Evolutionary conservation across 2,797 vertebrate species (phyloP), one percentile per base, ranked within the genome.

Genomic region (Poeciliopsis turneri): DNA sequence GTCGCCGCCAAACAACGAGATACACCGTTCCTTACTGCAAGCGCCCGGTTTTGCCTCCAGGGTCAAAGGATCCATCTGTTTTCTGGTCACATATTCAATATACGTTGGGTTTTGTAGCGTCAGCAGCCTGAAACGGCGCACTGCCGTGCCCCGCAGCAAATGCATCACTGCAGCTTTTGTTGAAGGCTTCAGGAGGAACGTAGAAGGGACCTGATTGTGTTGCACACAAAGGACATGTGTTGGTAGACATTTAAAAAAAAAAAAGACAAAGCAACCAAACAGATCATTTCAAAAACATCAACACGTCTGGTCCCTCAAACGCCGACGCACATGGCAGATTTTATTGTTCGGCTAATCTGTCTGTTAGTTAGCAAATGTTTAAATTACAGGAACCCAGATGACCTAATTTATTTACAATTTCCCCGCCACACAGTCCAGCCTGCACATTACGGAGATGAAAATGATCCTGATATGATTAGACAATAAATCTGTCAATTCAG

Each of bases 61-160:
- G 93, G 93, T 93, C 86, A 91, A 84, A 87, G 45, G 82, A 84
- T 84, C 86, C 90, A 93, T 94, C 85, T 66, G 83, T 93, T 92
- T 92, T 86, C 83, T 85, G 79, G 91, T 92, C 92, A 92, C 86
- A 93, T 92, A 92, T 88, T 91, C 90, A 85, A 94, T 92, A 88
- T 13, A 80, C 57, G 33, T 69, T 71, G 78, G 79, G 78, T 88
- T 91, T 84, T 89, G 85, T 84, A 80, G 88, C 82, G 77, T 85
- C 88, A 89, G 88, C 85, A 87, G 82, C 74, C 64, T 75, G 46
- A 87, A 86, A 43, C 69, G 18, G 79, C 30, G 77, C 77, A 69
- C 74, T 49, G 57, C 64, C 5, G 2, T 79, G 87, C 78, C 86
- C 86, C 11, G 36, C 73, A 82, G 83, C 86, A 90, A 90, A 92